phyloP scores from a whole-genome alignment of 2,888 invertebrate species.

The Cephus spinipes region DNA sequence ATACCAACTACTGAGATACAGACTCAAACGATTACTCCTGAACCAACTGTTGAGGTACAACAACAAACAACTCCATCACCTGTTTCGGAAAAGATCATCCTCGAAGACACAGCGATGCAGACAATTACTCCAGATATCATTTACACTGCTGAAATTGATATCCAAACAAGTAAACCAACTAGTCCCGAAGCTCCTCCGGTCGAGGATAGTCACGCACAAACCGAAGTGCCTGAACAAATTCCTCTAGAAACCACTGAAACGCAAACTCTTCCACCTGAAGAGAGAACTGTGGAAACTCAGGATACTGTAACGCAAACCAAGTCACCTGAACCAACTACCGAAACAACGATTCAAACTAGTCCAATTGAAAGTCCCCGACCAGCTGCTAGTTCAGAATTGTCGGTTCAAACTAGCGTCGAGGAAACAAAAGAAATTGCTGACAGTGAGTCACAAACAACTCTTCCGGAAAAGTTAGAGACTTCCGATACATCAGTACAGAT shows the following conservation, averaged over 20 bases:
- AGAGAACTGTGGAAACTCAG: slow-evolving; percentile 41
- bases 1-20: slow-evolving; percentile 64
- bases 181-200: slow-evolving; percentile 59
- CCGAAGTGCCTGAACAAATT: slow-evolving; percentile 61
- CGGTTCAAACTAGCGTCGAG: slow-evolving; percentile 50
- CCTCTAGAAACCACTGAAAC: slow-evolving; percentile 43
- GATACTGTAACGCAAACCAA: slow-evolving; percentile 51
- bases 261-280: slow-evolving; percentile 45
- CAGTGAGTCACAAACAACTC: slow-evolving; percentile 46
- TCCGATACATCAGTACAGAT: slow-evolving; percentile 52
- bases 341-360: slow-evolving; percentile 48
- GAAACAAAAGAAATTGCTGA: slow-evolving; percentile 56
- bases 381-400: slow-evolving; percentile 30
- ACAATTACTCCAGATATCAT: slow-evolving; percentile 60
- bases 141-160: slow-evolving; percentile 56
- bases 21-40: slow-evolving; percentile 65
- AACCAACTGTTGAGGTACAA: slow-evolving; percentile 44
- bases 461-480: slow-evolving; percentile 46
- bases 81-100: slow-evolving; percentile 47
- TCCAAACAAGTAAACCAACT: slow-evolving; percentile 48
- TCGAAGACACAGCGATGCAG: slow-evolving; percentile 65
- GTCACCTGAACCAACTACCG: slow-evolving; percentile 32
- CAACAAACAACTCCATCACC: slow-evolving; percentile 60
- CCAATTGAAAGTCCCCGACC: slow-evolving; percentile 36
- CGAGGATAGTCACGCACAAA: slow-evolving; percentile 69